Conservation (phyloP, 2,797 vertebrate genomes). For the Crax fasciolata region DNA sequence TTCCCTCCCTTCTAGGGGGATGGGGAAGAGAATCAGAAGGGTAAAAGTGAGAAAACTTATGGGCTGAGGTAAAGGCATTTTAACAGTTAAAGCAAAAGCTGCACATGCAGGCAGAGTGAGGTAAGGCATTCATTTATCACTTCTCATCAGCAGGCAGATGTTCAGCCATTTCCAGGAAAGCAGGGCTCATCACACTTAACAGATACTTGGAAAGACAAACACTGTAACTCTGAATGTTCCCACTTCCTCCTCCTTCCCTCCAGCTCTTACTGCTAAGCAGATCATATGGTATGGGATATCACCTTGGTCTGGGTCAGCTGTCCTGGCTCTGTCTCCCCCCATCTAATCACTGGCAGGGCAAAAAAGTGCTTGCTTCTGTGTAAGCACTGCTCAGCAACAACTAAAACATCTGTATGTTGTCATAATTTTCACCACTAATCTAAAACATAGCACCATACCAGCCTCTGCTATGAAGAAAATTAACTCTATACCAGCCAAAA, state of each 20-base stretch:
- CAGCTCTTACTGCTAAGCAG: background rate
- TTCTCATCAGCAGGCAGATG: background rate
- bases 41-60: background rate
- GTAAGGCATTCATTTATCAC: background rate
- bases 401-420: background rate
- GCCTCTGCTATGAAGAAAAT: background rate
- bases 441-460: background rate
- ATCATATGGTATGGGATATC: background rate
- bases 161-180: background rate
- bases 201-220: background rate
- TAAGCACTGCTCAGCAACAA: background rate
- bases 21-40: background rate
- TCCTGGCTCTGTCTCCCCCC: background rate
- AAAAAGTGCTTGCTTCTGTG: background rate
- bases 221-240: background rate
- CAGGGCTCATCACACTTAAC: background rate
- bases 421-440: background rate
- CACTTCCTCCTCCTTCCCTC: background rate
- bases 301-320: background rate
- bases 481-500: background rate
- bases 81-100: background rate
- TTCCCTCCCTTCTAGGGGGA: background rate
- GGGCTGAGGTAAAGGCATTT: background rate
- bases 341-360: background rate
- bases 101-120: background rate